Conservation (phyloP, 2,888 invertebrate species). For the Seladonia tumulorum region DNA sequence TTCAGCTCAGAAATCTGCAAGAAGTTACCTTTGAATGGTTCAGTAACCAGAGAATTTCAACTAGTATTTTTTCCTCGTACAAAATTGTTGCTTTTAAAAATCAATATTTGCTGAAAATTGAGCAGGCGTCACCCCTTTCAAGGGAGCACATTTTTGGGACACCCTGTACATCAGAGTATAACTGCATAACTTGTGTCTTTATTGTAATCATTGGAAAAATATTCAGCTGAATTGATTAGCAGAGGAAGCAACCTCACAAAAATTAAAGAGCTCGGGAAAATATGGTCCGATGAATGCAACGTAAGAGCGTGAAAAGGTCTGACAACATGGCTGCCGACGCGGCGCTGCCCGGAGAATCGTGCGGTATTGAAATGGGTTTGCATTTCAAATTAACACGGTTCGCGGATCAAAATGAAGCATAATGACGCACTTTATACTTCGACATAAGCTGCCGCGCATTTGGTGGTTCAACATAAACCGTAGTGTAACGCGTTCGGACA, state of each 20-base stretch:
- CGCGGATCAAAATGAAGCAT: slow-evolving; percentile 54
- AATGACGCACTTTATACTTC: slow-evolving; percentile 56
- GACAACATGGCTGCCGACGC: background rate
- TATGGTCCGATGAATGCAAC: background rate
- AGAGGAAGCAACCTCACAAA: background rate
- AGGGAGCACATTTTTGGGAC: no score
- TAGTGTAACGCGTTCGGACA: slow-evolving; percentile 44
- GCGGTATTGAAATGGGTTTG: slow-evolving; percentile 50
- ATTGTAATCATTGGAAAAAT: background rate
- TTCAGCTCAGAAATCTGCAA: no score
- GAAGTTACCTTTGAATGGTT: no score
- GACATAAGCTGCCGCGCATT: slow-evolving; percentile 36
- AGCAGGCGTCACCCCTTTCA: no score
- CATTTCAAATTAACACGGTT: slow-evolving; percentile 58
- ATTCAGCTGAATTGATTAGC: background rate
- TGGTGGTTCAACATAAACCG: slow-evolving; percentile 47
- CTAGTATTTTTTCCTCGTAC: no score
- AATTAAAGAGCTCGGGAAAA: background rate
- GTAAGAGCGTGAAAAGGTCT: background rate
- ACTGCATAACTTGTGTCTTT: no score
- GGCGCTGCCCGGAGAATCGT: slow-evolving; percentile 10
- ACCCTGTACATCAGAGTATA: no score
- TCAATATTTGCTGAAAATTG: no score
- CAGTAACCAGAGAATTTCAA: no score
- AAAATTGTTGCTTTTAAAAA: no score